Evolutionary conservation across 2,113 vertebrate species (phyloP), one percentile per base, ranked within the genome.

Genomic region (Cheirogaleus medius): DNA sequence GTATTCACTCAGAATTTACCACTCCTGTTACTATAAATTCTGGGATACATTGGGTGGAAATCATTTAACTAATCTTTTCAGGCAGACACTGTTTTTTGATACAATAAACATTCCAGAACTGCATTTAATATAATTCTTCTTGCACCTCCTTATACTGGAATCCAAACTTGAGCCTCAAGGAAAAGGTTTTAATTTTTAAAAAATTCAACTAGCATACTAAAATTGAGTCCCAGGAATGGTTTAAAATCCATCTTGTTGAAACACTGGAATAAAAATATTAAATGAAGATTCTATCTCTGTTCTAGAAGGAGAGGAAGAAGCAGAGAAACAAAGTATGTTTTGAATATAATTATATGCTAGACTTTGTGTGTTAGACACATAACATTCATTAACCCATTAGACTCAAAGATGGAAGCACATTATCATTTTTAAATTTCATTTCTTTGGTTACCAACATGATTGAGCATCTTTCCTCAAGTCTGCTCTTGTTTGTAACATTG

Each of bases 51-150:
- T 49, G 54, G 54, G 32, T 68, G 12, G 42, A 76, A 71, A 76
- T 89, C 10, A 73, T 18, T 23, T 73, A 80, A 54, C 63, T 44
- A 39, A 58, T 47, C 34, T 90, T 86, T 85, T 39, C 20, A 82
- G 68, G 27, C 32, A 97, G 81, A 64, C n/a, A 69, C 9, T 4
- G 66, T 69, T 54, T 84, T 63, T 47, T 17, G 37, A 74, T 44
- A 64, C 14, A 54, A 71, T 47, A 73, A 80, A n/a, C 64, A 92
- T 73, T 89, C 94, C 49, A 90, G 58, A 94, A 95, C 71, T 88
- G 32, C 8, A 92, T 54, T 93, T 87, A 47, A 47, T 23, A n/a
- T 27, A 85, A 54, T 82, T 78, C 29, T 21, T 87, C 68, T 78
- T 76, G 3, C 18, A 69, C 1, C 5, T 74, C n/a, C 54, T 95